These are phyloP conservation scores for Chloroclysta siterata DNA, from an alignment of 2,888 invertebrate genomes.

Conservation along the genomic window DNA sequence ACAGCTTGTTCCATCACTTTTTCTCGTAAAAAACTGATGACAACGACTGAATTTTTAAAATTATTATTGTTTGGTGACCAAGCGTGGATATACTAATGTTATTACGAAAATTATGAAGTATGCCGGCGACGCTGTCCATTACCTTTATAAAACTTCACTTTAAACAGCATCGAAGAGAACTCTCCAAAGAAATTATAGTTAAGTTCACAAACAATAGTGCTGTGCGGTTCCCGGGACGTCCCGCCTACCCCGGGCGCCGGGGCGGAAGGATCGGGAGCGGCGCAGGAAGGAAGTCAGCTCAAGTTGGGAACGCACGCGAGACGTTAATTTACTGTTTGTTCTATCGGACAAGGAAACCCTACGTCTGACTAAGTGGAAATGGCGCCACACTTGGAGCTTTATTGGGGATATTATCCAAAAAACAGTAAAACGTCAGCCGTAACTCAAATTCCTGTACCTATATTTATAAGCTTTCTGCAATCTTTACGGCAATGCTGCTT, in stretches of 20 bases:
- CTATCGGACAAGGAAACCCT: not conserved
- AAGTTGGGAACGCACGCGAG: slow-evolving; percentile 7
- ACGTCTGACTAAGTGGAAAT: not conserved
- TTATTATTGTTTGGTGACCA: too few species aligned
- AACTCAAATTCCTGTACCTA: too few species aligned
- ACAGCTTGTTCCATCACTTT: too few species aligned
- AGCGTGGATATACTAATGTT: not conserved
- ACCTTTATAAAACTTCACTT: not conserved
- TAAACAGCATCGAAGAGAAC: not conserved
- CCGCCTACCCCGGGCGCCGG: not conserved
- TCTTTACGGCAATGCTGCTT: too few species aligned
- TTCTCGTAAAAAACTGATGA: too few species aligned
- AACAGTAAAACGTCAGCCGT: too few species aligned
- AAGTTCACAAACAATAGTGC: slow-evolving; percentile 23
- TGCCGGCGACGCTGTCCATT: not conserved
- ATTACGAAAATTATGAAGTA: not conserved
- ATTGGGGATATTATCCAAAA: not conserved
- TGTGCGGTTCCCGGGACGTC: slow-evolving; percentile 11
- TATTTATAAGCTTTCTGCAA: too few species aligned
- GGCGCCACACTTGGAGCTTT: not conserved
- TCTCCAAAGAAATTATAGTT: slow-evolving; percentile 20
- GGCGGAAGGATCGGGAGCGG: slow-evolving; percentile 19
- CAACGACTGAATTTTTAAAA: too few species aligned
- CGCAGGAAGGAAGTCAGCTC: slow-evolving; percentile 20
- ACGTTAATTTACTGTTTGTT: slow-evolving; percentile 11